phyloP scores from a whole-genome alignment of 2,113 vertebrate species.

The Xyrauchen texanus region DNA sequence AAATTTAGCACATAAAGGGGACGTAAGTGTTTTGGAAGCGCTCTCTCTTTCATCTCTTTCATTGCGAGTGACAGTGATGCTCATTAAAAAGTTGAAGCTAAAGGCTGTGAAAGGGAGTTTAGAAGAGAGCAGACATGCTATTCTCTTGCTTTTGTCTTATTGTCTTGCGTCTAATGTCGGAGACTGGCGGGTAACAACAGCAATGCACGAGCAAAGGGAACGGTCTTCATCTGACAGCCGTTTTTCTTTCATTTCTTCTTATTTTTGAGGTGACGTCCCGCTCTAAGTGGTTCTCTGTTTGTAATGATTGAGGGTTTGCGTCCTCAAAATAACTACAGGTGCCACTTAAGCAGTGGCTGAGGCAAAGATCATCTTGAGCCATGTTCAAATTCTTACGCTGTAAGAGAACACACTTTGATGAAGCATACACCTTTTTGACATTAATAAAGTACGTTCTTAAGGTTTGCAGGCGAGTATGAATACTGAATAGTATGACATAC shows the following conservation, averaged over 20 bases:
- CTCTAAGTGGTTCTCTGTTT: neutral
- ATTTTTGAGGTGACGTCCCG: neutral
- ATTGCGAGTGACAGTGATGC: neutral
- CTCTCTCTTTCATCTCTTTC: slow-evolving; percentile 2
- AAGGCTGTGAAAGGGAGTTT: neutral
- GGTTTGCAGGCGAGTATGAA: too few species aligned
- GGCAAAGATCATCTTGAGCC: too few species aligned
- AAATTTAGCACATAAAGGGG: neutral
- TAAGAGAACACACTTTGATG: too few species aligned
- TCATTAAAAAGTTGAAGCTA: slow-evolving; percentile 21
- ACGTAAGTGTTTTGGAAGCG: neutral
- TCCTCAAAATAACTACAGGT: neutral
- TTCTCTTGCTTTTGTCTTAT: too few species aligned
- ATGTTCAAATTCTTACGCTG: too few species aligned
- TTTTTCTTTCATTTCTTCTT: neutral
- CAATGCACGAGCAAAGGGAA: neutral
- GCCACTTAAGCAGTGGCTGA: too few species aligned
- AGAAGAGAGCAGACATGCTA: neutral
- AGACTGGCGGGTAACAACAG: neutral
- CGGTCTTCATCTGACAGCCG: neutral
- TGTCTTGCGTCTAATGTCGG: too few species aligned
- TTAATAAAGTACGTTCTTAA: too few species aligned
- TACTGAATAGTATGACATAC: too few species aligned
- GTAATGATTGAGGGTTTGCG: neutral
- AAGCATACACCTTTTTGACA: too few species aligned